Evolutionary conservation across 2,888 invertebrate genomes (phyloP).

Genomic region (Dichetophora obliterata): DNA sequence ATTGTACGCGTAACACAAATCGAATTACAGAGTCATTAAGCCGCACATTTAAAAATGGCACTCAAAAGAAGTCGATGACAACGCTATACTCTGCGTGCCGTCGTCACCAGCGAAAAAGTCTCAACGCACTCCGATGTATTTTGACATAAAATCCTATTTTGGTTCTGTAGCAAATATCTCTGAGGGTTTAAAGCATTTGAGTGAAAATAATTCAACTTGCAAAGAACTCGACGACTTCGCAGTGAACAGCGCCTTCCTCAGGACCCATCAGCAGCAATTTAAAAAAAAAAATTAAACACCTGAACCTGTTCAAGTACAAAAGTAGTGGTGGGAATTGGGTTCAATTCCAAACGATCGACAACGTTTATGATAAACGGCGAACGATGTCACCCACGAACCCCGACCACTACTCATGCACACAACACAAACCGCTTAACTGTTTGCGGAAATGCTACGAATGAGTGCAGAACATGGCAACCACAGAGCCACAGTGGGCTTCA

Average conservation of each 20-base stretch:
- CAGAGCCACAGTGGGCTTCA: constrained; percentile 3
- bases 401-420: not conserved
- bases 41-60: constrained; percentile 17
- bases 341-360: constrained; percentile 49
- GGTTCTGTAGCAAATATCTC: not conserved
- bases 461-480: not conserved
- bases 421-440: not conserved
- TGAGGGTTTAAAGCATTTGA: constrained; percentile 51
- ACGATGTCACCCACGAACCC: not conserved
- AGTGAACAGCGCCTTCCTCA: not conserved
- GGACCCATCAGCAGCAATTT: not conserved
- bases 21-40: constrained; percentile 56
- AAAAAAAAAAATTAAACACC: not conserved
- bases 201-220: constrained; percentile 50
- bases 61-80: not conserved
- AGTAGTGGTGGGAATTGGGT: constrained; percentile 40
- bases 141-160: not conserved
- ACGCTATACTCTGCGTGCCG: not conserved
- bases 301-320: not conserved
- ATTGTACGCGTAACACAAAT: constrained; percentile 52
- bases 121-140: not conserved
- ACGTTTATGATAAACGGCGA: constrained; percentile 21
- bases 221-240: constrained; percentile 12
- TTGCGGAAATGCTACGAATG: constrained; percentile 5
- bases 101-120: not conserved